Conservation (phyloP, 37 sponge, comb jelly and placozoan species). For the Halichondria panicea region DNA sequence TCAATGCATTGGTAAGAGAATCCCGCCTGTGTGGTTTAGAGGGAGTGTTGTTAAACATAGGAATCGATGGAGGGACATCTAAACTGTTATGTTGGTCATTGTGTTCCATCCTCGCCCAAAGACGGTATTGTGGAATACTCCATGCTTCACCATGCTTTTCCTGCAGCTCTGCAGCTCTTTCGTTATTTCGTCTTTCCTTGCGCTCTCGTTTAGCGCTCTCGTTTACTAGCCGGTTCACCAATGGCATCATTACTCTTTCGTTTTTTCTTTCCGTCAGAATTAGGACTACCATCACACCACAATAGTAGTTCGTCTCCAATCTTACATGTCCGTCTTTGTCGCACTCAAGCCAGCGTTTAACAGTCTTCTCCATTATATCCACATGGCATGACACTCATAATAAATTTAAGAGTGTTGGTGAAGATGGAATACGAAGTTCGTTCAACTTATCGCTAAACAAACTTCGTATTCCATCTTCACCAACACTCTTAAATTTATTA, state of each 20-base stretch:
- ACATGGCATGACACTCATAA: background rate
- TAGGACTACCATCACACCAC: constrained; percentile 14
- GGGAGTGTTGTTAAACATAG: constrained; percentile 6
- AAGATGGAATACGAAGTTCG: too few species aligned
- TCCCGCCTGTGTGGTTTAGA: background rate
- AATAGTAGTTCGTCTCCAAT: background rate
- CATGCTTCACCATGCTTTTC: constrained; percentile 27
- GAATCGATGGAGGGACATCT: constrained; percentile 5
- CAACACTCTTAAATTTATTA: background rate
- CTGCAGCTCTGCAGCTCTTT: background rate
- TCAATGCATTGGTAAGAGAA: background rate
- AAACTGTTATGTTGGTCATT: constrained; percentile 1
- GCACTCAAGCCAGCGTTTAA: background rate
- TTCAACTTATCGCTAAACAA: too few species aligned
- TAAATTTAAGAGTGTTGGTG: background rate
- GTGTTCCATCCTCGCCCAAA: constrained; percentile 15
- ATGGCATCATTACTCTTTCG: background rate
- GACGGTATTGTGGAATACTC: constrained; percentile 15
- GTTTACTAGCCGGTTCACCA: constrained; percentile 5
- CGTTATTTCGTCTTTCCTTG: constrained; percentile 7
- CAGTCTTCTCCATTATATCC: constrained; percentile 4
- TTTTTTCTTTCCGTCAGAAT: background rate
- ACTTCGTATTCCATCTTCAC: constrained; percentile 5
- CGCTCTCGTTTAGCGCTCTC: too few species aligned
- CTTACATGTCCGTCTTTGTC: constrained; percentile 15